These are phyloP conservation scores for Malthinus seriepunctatus DNA, from an alignment of 2,888 invertebrate species.

Conservation along the genomic window DNA sequence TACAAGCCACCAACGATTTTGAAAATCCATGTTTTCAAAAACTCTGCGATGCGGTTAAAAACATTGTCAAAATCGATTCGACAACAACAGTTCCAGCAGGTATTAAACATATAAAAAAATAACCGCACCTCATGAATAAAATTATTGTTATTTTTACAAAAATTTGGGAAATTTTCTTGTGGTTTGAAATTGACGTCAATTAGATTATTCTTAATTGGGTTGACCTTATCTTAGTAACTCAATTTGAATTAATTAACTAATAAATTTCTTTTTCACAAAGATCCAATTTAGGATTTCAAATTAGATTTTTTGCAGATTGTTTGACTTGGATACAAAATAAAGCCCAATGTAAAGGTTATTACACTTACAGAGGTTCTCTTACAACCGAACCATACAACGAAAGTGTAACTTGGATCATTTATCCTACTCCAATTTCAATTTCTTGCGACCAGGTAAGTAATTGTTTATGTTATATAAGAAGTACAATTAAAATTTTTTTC, in stretches of 20 bases:
- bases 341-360: conserved; percentile 70
- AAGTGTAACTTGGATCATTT: conserved; percentile 76
- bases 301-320: conserved; percentile 57
- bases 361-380: conserved; percentile 72
- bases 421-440: conserved; percentile 69
- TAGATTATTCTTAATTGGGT: neutral
- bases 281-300: neutral
- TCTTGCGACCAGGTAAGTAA: conserved; percentile 65
- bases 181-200: no score
- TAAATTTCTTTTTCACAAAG: no score
- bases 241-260: conserved; percentile 1
- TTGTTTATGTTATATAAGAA: neutral
- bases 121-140: no score
- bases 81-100: conserved; percentile 47
- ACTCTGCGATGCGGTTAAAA: conserved; percentile 48
- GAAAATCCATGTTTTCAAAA: conserved; percentile 52
- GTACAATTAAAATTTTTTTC: conserved; percentile 26
- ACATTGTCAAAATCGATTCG: conserved; percentile 50
- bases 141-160: no score
- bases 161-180: no score
- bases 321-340: conserved; percentile 70
- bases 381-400: conserved; percentile 75
- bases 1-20: conserved; percentile 54
- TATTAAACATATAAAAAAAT: conserved; percentile 24
- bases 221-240: neutral